These are phyloP conservation scores for Leptodactylus fallax DNA, from an alignment of 2,797 vertebrate genomes.

Conservation along the genomic window DNA sequence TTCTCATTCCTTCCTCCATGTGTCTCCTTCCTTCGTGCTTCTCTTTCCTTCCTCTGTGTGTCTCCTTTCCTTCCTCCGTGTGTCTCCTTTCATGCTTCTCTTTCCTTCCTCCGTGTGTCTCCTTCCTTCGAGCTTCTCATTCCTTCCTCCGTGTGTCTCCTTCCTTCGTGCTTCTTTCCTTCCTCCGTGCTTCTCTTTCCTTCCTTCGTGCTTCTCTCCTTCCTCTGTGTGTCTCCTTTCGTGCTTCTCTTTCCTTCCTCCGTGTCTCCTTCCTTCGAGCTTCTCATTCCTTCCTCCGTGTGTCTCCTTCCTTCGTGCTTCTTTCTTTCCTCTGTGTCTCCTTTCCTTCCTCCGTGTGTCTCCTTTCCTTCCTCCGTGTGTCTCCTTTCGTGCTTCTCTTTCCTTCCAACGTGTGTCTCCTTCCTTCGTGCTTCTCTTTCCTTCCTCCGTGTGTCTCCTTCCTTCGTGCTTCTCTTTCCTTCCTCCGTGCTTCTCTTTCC, in stretches of 20 bases:
- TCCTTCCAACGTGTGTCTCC: neutral
- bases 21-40: neutral
- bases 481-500: neutral
- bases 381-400: neutral
- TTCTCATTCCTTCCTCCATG: neutral
- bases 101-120: neutral
- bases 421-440: neutral
- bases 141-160: neutral
- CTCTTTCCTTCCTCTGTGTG: neutral
- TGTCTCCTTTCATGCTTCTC: neutral
- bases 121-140: neutral
- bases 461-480: neutral
- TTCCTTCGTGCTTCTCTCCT: neutral
- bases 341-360: neutral
- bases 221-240: too few species aligned
- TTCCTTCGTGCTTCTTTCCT: too few species aligned
- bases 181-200: neutral
- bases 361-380: neutral
- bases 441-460: neutral
- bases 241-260: neutral
- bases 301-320: neutral
- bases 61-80: neutral
- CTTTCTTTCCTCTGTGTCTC: neutral
- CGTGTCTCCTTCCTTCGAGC: neutral
- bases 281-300: neutral